Percentiles rank a stretch among this genome's conserved stretches.
These are phyloP conservation scores for Neuroterus valhalla DNA, from an alignment of 1,140 invertebrate species.

Conservation along the genomic window DNA sequence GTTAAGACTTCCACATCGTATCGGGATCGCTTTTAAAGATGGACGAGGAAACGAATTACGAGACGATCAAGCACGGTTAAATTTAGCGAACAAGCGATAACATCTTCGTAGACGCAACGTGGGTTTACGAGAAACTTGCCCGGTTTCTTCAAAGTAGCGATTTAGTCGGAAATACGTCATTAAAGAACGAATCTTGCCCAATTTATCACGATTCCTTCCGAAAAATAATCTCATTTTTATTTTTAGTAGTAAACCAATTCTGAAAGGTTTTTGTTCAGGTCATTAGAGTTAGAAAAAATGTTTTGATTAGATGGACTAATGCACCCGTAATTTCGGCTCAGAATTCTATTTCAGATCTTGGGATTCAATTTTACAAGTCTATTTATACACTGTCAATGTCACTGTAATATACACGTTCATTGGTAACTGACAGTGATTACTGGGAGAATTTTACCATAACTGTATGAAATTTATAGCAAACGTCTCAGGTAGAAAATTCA, in stretches of 20 bases:
- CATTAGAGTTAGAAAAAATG: too few relatives aligned
- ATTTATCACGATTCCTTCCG: slow-evolving; percentile 16
- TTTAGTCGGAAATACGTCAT: slow-evolving; percentile 23
- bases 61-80: slow-evolving; percentile 1
- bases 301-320: too few relatives aligned
- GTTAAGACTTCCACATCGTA: neutral
- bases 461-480: too few relatives aligned
- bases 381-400: too few relatives aligned
- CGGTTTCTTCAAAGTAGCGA: slow-evolving; percentile 13
- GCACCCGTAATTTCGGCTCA: too few relatives aligned
- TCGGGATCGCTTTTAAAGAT: slow-evolving; percentile 19
- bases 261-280: neutral
- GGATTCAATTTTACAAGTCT: too few relatives aligned
- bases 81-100: slow-evolving; percentile 14
- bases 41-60: neutral
- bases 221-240: slow-evolving; percentile 17
- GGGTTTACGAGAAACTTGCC: slow-evolving; percentile 21
- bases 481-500: too few relatives aligned
- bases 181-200: slow-evolving; percentile 13
- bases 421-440: too few relatives aligned
- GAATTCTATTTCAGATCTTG: too few relatives aligned
- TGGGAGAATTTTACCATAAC: too few relatives aligned
- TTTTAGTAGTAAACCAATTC: neutral
- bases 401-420: too few relatives aligned
- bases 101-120: slow-evolving; percentile 27